Percentiles rank a stretch among this genome's conserved stretches.
phyloP scores from a whole-genome alignment of 2,797 vertebrate species.

The Propithecus perrieri region DNA sequence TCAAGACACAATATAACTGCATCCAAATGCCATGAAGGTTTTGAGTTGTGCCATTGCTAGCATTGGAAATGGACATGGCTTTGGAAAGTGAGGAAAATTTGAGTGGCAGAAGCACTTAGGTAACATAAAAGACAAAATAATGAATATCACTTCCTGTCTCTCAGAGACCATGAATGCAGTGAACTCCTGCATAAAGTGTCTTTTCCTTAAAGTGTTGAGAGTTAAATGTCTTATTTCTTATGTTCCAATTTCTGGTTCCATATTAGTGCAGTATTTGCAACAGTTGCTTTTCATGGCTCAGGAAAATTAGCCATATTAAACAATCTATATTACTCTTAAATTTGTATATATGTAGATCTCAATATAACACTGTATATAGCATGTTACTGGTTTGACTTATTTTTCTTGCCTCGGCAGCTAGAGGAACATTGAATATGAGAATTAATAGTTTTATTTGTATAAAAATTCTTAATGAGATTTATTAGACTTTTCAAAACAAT shows the following conservation, averaged over 20 bases:
- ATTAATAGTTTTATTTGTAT: not conserved
- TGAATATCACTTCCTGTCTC: not conserved
- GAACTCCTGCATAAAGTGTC: not conserved
- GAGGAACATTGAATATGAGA: not conserved
- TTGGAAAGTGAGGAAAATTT: not conserved
- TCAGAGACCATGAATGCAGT: not conserved
- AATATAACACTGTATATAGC: not conserved
- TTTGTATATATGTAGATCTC: not conserved
- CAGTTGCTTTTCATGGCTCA: not conserved
- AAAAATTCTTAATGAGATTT: not conserved
- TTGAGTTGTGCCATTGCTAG: not conserved
- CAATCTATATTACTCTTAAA: not conserved
- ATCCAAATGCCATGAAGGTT: not conserved
- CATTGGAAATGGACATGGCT: not conserved
- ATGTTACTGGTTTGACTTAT: not conserved
- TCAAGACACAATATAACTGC: not conserved
- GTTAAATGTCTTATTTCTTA: not conserved
- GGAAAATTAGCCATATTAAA: not conserved
- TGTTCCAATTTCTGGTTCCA: not conserved
- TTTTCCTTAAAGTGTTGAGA: not conserved
- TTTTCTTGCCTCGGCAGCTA: not conserved
- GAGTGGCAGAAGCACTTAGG: not conserved
- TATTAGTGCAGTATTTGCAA: not conserved
- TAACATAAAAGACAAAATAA: not conserved
- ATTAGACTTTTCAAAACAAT: not conserved